Conservation (phyloP, 2,113 vertebrate genomes). For the Coturnix japonica region DNA sequence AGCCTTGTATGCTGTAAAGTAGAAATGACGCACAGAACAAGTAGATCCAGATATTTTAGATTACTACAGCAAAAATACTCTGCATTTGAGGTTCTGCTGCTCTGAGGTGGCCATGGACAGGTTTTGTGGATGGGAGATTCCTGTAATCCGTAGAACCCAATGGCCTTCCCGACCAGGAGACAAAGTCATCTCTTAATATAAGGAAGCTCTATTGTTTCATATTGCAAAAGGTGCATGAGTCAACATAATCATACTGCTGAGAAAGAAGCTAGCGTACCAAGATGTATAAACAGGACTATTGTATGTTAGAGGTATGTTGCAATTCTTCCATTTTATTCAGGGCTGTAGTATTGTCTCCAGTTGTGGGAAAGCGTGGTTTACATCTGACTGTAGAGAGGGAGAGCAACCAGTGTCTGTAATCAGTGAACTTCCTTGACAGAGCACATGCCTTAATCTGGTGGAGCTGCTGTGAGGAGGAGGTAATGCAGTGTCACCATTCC, state of each 20-base stretch:
- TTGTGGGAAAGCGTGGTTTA: background rate
- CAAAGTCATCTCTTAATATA: conserved; percentile 20
- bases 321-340: conserved; percentile 14
- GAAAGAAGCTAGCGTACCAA: background rate
- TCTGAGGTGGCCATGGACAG: background rate
- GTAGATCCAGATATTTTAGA: conserved; percentile 2
- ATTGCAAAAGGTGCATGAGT: conserved; percentile 25
- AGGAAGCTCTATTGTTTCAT: conserved; percentile 50
- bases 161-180: conserved; percentile 13
- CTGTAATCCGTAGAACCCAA: conserved; percentile 23
- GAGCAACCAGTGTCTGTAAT: background rate
- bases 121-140: conserved; percentile 1
- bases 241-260: conserved; percentile 15
- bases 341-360: background rate
- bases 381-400: background rate
- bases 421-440: background rate
- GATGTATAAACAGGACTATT: background rate
- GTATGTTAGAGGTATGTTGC: background rate
- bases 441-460: background rate
- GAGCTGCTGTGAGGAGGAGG: background rate
- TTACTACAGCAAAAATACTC: conserved; percentile 4
- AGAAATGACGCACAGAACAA: background rate
- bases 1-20: background rate
- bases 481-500: background rate
- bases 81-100: background rate